Evolutionary conservation across 2,888 invertebrate genomes (phyloP).

Genomic region (Pristionchus japonicus): DNA sequence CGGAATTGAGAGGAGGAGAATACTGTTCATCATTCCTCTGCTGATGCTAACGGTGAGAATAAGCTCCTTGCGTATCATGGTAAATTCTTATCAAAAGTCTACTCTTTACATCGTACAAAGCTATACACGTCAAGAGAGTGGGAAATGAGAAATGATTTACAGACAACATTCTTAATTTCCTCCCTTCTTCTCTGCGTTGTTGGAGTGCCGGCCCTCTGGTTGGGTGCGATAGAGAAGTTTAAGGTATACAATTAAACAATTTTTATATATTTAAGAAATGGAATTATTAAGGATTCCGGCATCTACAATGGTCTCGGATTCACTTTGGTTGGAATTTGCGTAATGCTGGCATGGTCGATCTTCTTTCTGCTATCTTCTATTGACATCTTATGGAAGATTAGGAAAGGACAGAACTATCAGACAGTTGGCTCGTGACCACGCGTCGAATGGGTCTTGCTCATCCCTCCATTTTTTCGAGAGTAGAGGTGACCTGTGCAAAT

Average conservation of each 20-base stretch:
- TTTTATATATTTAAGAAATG: neutral
- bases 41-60: neutral
- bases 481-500: too few species aligned
- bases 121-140: too few species aligned
- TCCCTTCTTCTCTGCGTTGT: neutral
- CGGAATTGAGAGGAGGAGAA: neutral
- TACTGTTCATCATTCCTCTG: neutral
- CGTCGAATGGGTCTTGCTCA: too few species aligned
- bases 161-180: neutral
- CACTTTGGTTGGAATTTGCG: neutral
- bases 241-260: neutral
- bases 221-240: neutral
- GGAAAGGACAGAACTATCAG: neutral
- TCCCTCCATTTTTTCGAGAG: too few species aligned
- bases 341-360: neutral
- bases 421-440: neutral
- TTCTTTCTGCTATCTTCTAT: neutral
- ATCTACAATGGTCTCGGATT: neutral
- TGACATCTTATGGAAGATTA: neutral
- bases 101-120: too few species aligned
- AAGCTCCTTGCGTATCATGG: too few species aligned
- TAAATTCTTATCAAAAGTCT: too few species aligned
- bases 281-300: neutral
- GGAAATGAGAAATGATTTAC: neutral
- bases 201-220: neutral